phyloP scores from a whole-genome alignment of 2,888 invertebrate genomes.

The Parnassius smintheus region DNA sequence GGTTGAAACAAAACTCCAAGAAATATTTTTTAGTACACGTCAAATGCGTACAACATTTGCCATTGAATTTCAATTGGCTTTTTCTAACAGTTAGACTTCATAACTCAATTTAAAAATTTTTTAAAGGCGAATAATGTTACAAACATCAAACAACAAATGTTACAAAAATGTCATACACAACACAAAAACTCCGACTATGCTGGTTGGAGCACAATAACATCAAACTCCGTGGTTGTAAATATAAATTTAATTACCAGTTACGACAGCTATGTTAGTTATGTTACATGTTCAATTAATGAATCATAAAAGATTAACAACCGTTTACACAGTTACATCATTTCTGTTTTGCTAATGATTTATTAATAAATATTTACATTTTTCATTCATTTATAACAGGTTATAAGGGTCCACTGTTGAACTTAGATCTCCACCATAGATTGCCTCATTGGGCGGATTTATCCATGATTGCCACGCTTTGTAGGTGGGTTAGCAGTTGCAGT shows the following conservation, averaged over 20 bases:
- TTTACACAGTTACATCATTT: too few species aligned
- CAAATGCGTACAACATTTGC: conserved; percentile 5
- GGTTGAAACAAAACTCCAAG: not conserved
- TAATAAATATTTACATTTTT: too few species aligned
- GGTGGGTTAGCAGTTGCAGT: too few species aligned
- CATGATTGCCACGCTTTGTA: too few species aligned
- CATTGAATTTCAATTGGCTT: conserved; percentile 5
- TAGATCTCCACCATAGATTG: too few species aligned
- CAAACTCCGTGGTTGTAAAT: conserved; percentile 5
- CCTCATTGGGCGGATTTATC: too few species aligned
- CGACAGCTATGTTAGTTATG: not conserved
- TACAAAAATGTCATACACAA: not conserved
- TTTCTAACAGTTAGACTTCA: conserved; percentile 3
- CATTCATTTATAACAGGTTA: too few species aligned
- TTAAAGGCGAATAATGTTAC: not conserved
- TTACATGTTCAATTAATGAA: too few species aligned
- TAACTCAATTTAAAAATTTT: not conserved
- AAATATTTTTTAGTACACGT: conserved; percentile 4
- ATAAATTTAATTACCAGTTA: conserved; percentile 6
- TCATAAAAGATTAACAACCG: too few species aligned
- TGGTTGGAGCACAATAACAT: not conserved
- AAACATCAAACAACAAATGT: not conserved
- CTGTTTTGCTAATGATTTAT: too few species aligned
- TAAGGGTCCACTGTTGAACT: too few species aligned
- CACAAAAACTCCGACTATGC: conserved; percentile 10